Conservation (phyloP, 2,113 vertebrate genomes). For the Prinia subflava region DNA sequence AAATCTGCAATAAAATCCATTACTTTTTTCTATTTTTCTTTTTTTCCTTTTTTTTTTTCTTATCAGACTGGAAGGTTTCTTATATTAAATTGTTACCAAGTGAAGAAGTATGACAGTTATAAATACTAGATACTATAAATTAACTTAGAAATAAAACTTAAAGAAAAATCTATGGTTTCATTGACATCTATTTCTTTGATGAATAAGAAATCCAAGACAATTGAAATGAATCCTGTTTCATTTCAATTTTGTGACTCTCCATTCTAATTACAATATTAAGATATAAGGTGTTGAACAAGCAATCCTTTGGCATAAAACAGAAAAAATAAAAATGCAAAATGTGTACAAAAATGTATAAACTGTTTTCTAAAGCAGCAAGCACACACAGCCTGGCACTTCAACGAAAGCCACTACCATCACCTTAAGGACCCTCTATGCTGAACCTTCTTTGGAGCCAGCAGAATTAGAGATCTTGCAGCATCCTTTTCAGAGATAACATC, state of each 20-base stretch:
- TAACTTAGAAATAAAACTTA: background rate
- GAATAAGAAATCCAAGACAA: background rate
- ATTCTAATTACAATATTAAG: background rate
- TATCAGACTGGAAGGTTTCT: background rate
- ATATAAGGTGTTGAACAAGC: background rate
- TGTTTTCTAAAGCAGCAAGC: background rate
- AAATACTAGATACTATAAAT: background rate
- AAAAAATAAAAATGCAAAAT: background rate
- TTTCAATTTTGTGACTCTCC: background rate
- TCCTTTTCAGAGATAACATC: background rate
- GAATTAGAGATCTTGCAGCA: background rate
- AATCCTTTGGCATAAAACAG: background rate
- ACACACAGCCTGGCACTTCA: background rate
- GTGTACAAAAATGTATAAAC: background rate
- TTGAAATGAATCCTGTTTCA: background rate
- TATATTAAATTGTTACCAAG: background rate
- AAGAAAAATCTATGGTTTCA: background rate
- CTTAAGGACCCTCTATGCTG: background rate
- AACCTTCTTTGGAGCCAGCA: background rate
- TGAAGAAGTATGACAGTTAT: background rate
- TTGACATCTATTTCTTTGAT: background rate
- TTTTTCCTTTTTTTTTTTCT: background rate
- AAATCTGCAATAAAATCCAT: background rate
- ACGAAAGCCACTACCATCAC: background rate
- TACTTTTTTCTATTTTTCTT: accelerated